Conservation (phyloP, 2,888 invertebrate species). For the Myathropa florea region DNA sequence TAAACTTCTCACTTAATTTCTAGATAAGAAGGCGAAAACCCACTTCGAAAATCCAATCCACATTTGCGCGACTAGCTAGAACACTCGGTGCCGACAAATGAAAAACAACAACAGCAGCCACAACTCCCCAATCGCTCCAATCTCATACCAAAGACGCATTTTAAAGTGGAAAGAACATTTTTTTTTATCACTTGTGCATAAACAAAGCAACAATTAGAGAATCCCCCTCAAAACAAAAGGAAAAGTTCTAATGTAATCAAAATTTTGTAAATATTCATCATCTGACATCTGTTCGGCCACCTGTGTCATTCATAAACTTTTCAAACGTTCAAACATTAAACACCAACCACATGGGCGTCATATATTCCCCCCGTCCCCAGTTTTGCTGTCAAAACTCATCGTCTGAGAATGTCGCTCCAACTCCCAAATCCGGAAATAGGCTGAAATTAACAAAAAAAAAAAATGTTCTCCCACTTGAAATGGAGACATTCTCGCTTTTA, state of each 20-base stretch:
- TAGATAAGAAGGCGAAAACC: too few species aligned
- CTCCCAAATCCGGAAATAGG: not conserved
- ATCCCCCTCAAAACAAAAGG: not conserved
- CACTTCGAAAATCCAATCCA: too few species aligned
- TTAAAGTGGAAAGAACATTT: too few species aligned
- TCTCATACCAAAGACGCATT: too few species aligned
- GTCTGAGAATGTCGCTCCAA: slow-evolving; percentile 4
- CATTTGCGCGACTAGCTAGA: too few species aligned
- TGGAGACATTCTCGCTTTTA: slow-evolving; percentile 36
- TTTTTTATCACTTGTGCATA: too few species aligned
- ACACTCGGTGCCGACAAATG: too few species aligned
- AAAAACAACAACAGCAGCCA: too few species aligned
- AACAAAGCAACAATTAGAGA: too few species aligned
- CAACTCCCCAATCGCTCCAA: too few species aligned
- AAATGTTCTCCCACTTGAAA: slow-evolving; percentile 10
- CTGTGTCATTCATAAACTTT: slow-evolving; percentile 1
- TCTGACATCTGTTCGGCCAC: not conserved
- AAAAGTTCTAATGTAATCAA: not conserved
- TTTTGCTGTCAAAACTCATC: not conserved
- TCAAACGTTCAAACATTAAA: not conserved
- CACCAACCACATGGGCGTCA: not conserved
- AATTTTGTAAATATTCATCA: not conserved
- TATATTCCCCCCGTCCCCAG: not conserved
- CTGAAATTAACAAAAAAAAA: not conserved
- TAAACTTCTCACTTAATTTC: too few species aligned